Base-by-base conservation (phyloP, 2,113 vertebrate genomes). In the Crotalus helleri region DNA sequence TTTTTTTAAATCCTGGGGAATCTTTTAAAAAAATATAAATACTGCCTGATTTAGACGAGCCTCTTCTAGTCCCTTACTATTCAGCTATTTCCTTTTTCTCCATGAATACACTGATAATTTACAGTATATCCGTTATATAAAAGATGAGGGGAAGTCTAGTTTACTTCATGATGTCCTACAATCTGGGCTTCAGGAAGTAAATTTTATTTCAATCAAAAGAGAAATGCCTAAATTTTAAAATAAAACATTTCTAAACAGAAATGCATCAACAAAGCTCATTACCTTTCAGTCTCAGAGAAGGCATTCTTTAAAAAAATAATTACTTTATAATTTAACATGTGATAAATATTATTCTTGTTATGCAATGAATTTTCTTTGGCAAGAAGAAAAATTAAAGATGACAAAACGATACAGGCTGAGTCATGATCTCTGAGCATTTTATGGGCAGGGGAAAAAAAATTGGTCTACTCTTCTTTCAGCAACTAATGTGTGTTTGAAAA, bases 311-410 rank as follows among this genome's bases (percentile, higher is more conserved):
- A 61, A 89, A 81, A 86, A 29, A 49, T 53, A 93, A 93, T 90
- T 93, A 93, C 57, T 90, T 93, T 39, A 86, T 87, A 93, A 87
- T 93, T 90, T 86, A 59, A 90, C 90, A 49, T 19, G 81, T 87
- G 89, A 93, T 53, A 64, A 90, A 90, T 90, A 54, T 90, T 90
- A 93, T 86, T 81, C 55, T 90, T 86, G 15, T 90, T 93, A 90
- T 90, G 89, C 88, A 93, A 90, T 90, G 74, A 86, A 90, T 93
- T 90, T 93, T 90, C 88, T 93, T 93, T 93, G 88, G 92, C 89
- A 93, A 57, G 81, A 90, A 7, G 29, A 7, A 55, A 26, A 90
- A 90, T 53, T 64, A n/a, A 89, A 90, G 69, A 90, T 90, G 89
- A 90, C 59, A 69, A 44, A 86, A 23, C 39, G 44, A 64, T 39